A percentile compares a stretch with the other conserved stretches of the same genome.
phyloP scores from a whole-genome alignment of 2,113 vertebrate genomes.

The Coryphaenoides rupestris region DNA sequence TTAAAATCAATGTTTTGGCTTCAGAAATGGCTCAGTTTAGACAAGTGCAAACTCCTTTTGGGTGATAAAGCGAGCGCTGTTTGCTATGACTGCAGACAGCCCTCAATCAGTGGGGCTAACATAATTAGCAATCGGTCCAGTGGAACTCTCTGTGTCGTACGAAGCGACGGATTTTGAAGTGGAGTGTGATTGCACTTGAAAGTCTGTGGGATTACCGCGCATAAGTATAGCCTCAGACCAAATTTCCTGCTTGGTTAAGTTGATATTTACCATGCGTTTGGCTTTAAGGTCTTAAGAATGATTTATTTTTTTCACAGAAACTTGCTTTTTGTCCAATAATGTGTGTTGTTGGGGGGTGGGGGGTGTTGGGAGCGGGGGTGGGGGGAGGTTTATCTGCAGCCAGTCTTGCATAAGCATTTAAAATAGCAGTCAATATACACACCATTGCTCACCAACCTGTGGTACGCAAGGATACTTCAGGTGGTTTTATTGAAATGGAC shows the following conservation, averaged over 20 bases:
- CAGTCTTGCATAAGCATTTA: conserved; percentile 21
- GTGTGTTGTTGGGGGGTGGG: too few relatives aligned
- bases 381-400: conserved; percentile 28
- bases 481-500: too few relatives aligned
- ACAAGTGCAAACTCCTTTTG: too few relatives aligned
- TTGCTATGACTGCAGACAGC: conserved; percentile 23
- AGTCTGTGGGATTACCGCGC: conserved; percentile 62
- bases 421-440: conserved; percentile 28
- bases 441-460: neutral
- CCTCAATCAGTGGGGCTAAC: conserved; percentile 54
- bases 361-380: conserved; percentile 21
- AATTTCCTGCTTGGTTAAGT: conserved; percentile 61
- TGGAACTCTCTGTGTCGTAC: conserved; percentile 53
- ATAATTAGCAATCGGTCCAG: conserved; percentile 61
- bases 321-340: conserved; percentile 33
- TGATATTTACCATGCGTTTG: conserved; percentile 58
- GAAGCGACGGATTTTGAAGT: conserved; percentile 53
- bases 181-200: conserved; percentile 62
- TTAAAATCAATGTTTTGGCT: conserved; percentile 21
- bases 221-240: conserved; percentile 58
- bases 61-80: too few relatives aligned
- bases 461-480: too few relatives aligned
- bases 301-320: conserved; percentile 49
- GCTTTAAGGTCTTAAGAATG: conserved; percentile 43
- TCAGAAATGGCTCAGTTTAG: conserved; percentile 24